Evolutionary conservation across 2,113 vertebrate genomes (phyloP), one percentile per base, ranked within the genome.

Genomic region (Alaudala cheleensis): DNA sequence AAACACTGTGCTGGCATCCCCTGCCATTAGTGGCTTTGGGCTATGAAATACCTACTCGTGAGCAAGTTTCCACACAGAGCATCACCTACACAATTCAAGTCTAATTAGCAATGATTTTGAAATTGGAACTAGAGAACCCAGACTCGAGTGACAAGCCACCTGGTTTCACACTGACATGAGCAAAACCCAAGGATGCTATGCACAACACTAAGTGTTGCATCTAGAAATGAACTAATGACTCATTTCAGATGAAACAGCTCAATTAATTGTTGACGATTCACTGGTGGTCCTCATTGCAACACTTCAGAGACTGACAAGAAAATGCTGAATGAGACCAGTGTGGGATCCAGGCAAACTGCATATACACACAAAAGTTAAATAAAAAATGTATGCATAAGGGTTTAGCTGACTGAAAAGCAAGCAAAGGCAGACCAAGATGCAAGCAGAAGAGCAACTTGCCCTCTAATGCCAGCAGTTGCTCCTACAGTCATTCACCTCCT

Each of bases 291-390:
- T 94, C 84, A 90, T 88, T 67, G 88, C 80, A 81, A 56, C 74
- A 64, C 71, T 86, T 90, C 76, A 92, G 92, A 93, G 72, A 88
- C 82, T 79, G 86, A 69, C 82, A 93, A 70, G 69, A 71, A 94
- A 90, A 95, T 79, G 77, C 81, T 78, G 86, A 89, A 87, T 61
- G 83, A 95, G 79, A 95, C 86, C 95, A 97, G 96, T 96, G 97
- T 97, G 97, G 92, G 97, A 97, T 97, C 94, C 98, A 98, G 97
- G 97, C 97, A 95, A 97, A 88, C 97, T 97, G 97, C 84, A 94
- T 85, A 62, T 86, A 84, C 94, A 96, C 94, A 96, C 96, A 92
- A 65, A 62, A 21, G 73, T 86, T 96, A 96, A 93, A 97, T 89
- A 90, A 93, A 94, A 69, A 96, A 69, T 54, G 42, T 91, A 86